Evolutionary conservation across 2,888 invertebrate species (phyloP).

Genomic region (Leptopilina myrica): DNA sequence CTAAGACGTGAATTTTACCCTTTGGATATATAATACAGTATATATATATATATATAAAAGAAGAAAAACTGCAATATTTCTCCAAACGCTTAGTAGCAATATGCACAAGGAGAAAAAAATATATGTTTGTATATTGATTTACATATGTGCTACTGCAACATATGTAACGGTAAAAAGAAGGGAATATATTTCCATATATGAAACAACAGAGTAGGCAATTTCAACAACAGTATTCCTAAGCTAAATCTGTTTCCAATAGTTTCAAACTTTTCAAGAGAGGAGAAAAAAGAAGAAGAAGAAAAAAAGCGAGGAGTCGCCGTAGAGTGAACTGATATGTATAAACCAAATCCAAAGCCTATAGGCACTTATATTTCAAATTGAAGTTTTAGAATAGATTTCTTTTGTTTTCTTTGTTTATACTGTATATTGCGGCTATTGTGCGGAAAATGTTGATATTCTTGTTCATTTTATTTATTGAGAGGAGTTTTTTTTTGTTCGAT

Average conservation of each 20-base stretch:
- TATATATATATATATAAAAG: too few relatives aligned
- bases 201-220: conserved; percentile 13
- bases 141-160: conserved; percentile 2
- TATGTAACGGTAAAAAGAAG: background rate
- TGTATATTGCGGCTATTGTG: too few relatives aligned
- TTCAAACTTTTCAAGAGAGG: background rate
- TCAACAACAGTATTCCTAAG: background rate
- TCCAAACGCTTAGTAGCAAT: conserved; percentile 2
- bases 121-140: background rate
- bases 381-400: background rate
- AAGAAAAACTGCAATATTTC: background rate
- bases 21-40: background rate
- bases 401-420: too few relatives aligned
- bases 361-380: conserved; percentile 5
- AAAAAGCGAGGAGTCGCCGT: too few relatives aligned
- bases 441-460: too few relatives aligned
- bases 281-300: background rate
- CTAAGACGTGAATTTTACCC: background rate
- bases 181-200: background rate
- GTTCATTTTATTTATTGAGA: too few relatives aligned
- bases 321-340: background rate
- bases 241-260: conserved; percentile 36
- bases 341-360: conserved; percentile 1
- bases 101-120: background rate
- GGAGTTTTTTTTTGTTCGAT: too few relatives aligned